Evolutionary conservation across 2,113 vertebrate species (phyloP), one percentile per base, ranked within the genome.

Genomic region (Anhinga rufa): DNA sequence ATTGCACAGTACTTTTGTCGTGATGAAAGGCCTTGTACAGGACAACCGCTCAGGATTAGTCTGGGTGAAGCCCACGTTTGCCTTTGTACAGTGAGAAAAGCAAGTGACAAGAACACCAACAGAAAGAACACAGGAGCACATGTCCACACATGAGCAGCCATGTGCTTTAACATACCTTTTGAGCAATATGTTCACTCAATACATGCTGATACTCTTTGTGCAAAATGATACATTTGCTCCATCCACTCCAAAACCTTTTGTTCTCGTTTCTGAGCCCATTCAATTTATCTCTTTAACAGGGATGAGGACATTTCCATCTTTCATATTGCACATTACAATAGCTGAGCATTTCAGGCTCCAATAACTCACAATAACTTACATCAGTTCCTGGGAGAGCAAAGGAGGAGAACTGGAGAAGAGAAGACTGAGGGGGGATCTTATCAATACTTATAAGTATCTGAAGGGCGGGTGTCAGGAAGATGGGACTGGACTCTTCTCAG

Each of bases 11-110:
- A 44, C 10, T 86, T 75, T 17, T 38, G 24, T 3, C 52, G 34
- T 31, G 36, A 36, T 38, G 51, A 77, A 86, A 81, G 38, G 13
- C 69, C 29, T 75, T 0, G 0, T 19, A 17, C 1, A 2, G 58
- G 28, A 48, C 22, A 26, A 65, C 15, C 55, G 22, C 2, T 4
- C 21, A 64, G 25, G 21, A 71, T 13, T 12, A 79, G 46, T 28
- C 34, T 36, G 51, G 20, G 29, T 17, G 52, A 86, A 72, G 42
- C 25, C 22, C 7, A 32, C 0, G 1, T 72, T 77, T 72, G 17
- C 31, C 10, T 34, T 11, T n/a, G 29, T 14, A 3, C 3, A 19
- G 36, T 10, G 21, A 66, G 46, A 79, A 65, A 81, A 84, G 17
- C 34, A 64, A 17, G 28, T 66, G 36, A 84, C 31, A 54, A 44